Evolutionary conservation across 2,113 vertebrate genomes (phyloP).

Genomic region (Salvator merianae): DNA sequence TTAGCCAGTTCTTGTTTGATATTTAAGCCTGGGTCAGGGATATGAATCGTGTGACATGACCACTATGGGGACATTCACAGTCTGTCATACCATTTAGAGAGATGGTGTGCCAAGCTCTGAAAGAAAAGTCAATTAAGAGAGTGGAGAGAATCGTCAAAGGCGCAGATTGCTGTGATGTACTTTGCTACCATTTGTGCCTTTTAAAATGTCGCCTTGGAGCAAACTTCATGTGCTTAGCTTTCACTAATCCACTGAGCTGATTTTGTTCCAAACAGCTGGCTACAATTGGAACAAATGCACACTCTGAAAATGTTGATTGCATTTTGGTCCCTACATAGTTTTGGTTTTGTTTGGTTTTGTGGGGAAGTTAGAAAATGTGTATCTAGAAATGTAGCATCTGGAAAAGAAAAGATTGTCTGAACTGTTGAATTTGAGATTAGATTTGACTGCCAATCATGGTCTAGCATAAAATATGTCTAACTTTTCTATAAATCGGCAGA

Average conservation of each 20-base stretch:
- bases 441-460: neutral
- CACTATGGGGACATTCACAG: neutral
- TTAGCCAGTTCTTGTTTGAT: neutral
- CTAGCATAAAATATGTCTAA: neutral
- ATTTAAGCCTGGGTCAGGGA: neutral
- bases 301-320: neutral
- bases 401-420: neutral
- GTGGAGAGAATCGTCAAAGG: neutral
- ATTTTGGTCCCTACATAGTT: neutral
- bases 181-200: neutral
- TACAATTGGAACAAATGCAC: neutral
- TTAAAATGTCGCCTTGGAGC: slow-evolving; percentile 28
- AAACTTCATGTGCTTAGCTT: neutral
- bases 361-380: neutral
- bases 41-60: neutral
- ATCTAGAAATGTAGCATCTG: neutral
- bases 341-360: neutral
- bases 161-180: neutral
- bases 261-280: neutral
- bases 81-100: slow-evolving; percentile 3
- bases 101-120: neutral
- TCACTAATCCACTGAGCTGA: neutral
- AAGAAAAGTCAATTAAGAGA: neutral
- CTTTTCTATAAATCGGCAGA: no score
- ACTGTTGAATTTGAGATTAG: neutral